These are phyloP conservation scores for Pycnonotus jocosus DNA, from an alignment of 2,113 vertebrate species.

Conservation along the genomic window DNA sequence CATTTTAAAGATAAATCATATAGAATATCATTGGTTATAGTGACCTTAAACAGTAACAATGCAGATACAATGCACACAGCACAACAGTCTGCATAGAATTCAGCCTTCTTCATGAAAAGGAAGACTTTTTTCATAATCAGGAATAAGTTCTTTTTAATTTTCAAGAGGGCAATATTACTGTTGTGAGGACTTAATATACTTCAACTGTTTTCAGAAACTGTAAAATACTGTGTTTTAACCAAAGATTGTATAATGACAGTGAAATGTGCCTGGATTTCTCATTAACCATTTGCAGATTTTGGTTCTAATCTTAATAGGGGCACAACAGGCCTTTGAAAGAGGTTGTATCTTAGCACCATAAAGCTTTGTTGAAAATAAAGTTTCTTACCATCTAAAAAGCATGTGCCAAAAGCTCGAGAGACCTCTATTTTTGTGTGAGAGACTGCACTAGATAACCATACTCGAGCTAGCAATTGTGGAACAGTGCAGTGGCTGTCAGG, in stretches of 20 bases:
- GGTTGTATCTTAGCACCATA: background rate
- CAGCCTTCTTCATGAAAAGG: background rate
- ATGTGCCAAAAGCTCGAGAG: slow-evolving; percentile 67
- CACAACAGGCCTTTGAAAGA: background rate
- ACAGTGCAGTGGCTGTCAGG: slow-evolving; percentile 11
- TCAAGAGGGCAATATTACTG: background rate
- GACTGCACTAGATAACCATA: slow-evolving; percentile 60
- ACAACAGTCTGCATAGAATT: background rate
- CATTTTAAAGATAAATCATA: background rate
- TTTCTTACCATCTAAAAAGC: slow-evolving; percentile 74
- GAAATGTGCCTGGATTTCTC: background rate
- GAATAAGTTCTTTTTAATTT: background rate
- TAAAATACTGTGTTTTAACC: background rate
- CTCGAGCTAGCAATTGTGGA: slow-evolving; percentile 30
- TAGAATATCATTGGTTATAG: background rate
- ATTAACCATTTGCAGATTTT: background rate
- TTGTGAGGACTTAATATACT: background rate
- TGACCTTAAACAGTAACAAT: background rate
- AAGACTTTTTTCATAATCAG: background rate
- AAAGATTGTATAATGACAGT: background rate
- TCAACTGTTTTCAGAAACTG: background rate
- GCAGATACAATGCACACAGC: background rate
- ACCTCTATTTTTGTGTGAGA: slow-evolving; percentile 66
- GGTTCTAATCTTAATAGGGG: background rate
- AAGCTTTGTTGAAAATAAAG: slow-evolving; percentile 58